Evolutionary conservation across 2,888 invertebrate species (phyloP).

Genomic region (Margaritifera margaritifera): DNA sequence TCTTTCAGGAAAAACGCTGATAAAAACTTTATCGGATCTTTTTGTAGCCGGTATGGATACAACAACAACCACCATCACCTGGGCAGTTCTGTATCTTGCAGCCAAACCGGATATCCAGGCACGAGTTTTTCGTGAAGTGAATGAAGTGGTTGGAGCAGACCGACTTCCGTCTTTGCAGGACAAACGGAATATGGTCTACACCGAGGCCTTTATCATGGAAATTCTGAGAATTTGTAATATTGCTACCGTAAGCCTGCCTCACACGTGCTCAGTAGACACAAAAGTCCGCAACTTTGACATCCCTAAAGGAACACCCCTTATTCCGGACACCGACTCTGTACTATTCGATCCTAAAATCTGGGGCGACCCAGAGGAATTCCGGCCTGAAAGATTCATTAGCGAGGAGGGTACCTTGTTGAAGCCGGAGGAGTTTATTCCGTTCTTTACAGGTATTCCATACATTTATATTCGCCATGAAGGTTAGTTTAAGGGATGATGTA

Average conservation of each 20-base stretch:
- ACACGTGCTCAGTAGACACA: not conserved
- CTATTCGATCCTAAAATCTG: not conserved
- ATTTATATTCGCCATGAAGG: no score
- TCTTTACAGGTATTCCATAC: not conserved
- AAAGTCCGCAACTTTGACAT: not conserved
- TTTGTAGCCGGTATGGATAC: constrained; percentile 1
- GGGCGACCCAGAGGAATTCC: not conserved
- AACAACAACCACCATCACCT: constrained; percentile 5
- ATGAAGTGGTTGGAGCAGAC: not conserved
- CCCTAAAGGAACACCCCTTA: not conserved
- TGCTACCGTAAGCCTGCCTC: not conserved
- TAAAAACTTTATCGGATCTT: not conserved
- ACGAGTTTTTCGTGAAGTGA: not conserved
- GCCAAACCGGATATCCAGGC: constrained; percentile 1
- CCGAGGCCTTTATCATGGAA: constrained; percentile 4
- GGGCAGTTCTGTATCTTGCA: constrained; percentile 3
- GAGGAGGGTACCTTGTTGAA: not conserved
- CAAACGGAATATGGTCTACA: constrained; percentile 5
- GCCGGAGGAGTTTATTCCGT: not conserved
- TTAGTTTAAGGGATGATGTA: no score
- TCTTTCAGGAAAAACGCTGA: constrained; percentile 1
- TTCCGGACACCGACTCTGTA: not conserved
- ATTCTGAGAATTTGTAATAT: constrained; percentile 2
- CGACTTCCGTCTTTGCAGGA: constrained; percentile 1
- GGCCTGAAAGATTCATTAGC: not conserved